Base-by-base conservation (phyloP, 2,888 invertebrate genomes). In the Polyommatus icarus region DNA sequence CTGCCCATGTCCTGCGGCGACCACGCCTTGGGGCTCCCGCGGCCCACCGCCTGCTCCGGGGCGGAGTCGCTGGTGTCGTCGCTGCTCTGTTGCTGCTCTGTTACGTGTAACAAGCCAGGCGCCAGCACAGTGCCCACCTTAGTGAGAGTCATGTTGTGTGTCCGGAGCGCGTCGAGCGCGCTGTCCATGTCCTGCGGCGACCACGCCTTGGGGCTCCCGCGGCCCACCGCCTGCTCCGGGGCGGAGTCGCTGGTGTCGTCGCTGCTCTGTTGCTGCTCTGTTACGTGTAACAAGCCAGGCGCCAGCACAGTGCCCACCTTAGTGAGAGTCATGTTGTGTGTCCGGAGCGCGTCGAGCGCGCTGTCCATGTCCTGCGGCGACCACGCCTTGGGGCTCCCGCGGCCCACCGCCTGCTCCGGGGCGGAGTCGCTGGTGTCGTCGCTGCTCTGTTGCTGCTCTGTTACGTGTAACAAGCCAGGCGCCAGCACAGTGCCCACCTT, bases 301-400 rank as follows among this genome's bases (percentile, higher is more conserved):
- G 32, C 32, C 36, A 36, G 36, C 6, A 36, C 36, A 36, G 36
- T 36, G 36, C 36, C 36, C 36, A 36, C 36, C 36, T 36, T 36
- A 36, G 36, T 98, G 80, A 98, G 95, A 86, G 98, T 98, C 98
- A 98, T 98, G 86, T 97, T 96, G 87, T 97, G 97, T 87, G 96
- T 97, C 88, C 97, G 95, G 80, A 98, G 95, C 54, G 98, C 98
- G 83, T 98, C 97, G 84, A 98, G 94, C 78, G 98, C 98, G 85
- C 96, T 95, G 84, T 98, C 97, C 98, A 98, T 98, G 89, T 98
- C 98, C 85, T 96, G 96, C 91, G 97, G 97, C 59, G 97, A 97
- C 98, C 98, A 98, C 81, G 96, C 96, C 93, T 97, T 98, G 76
- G 97, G 97, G 81, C 96, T 89, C 59, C 85, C 85, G 3, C 96